Evolutionary conservation across 2,113 vertebrate genomes (phyloP).

Genomic region (Phalacrocorax brasilianus): DNA sequence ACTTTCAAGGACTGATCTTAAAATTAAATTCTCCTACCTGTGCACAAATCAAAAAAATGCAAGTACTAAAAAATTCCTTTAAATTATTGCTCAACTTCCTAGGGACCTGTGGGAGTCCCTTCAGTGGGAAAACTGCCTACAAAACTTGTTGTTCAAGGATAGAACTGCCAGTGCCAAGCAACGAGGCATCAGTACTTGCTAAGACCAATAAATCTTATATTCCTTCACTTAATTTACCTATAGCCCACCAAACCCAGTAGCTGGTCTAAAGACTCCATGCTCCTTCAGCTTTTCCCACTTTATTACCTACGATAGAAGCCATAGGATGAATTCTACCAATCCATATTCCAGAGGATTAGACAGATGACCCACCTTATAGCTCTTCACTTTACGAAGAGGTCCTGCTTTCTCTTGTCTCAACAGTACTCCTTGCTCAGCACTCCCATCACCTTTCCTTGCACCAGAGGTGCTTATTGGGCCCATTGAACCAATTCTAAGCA

Average conservation of each 20-base stretch:
- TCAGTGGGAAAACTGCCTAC: neutral
- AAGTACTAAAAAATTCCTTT: neutral
- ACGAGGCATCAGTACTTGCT: neutral
- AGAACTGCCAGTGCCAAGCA: neutral
- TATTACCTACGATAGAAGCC: neutral
- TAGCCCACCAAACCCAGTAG: neutral
- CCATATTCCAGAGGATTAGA: neutral
- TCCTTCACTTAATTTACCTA: neutral
- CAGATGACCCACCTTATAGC: neutral
- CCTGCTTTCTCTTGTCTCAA: neutral
- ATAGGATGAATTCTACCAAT: neutral
- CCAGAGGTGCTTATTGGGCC: neutral
- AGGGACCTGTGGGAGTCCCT: neutral
- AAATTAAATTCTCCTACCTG: neutral
- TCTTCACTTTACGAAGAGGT: neutral
- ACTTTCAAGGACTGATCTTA: neutral
- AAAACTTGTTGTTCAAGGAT: neutral
- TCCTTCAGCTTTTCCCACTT: neutral
- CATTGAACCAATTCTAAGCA: neutral
- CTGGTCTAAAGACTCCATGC: neutral
- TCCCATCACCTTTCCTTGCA: neutral
- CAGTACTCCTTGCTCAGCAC: neutral
- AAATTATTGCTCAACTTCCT: neutral
- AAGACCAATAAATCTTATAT: neutral
- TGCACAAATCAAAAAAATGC: neutral